Evolutionary conservation across 2,797 vertebrate species (phyloP).

Genomic region (Allobates femoralis): DNA sequence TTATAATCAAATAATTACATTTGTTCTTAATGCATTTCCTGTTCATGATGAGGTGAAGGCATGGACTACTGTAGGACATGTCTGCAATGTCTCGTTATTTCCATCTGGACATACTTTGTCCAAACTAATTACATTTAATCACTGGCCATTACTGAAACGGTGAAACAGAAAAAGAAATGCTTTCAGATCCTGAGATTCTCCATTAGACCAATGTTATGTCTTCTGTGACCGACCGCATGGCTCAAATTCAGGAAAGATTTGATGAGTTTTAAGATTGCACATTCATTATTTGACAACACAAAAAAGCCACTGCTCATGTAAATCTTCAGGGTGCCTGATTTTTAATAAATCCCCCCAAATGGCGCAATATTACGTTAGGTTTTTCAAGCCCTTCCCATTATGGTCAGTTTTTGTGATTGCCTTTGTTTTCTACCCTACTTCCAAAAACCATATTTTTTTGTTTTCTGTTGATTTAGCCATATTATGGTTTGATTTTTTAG

Average conservation of each 20-base stretch:
- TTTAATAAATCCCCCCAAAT: no score
- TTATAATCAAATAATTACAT: slow-evolving; percentile 49
- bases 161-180: neutral
- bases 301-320: neutral
- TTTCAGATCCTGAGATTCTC: neutral
- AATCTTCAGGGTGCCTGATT: no score
- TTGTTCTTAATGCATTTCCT: slow-evolving; percentile 34
- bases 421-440: no score
- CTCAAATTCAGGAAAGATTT: neutral
- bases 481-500: no score
- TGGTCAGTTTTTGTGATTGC: no score
- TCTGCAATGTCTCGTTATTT: neutral
- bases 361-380: no score
- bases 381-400: no score
- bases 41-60: slow-evolving; percentile 33
- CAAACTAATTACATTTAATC: slow-evolving; percentile 7
- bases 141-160: neutral
- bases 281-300: neutral
- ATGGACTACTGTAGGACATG: slow-evolving; percentile 23
- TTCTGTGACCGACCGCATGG: neutral
- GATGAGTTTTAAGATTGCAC: neutral
- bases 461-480: no score
- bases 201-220: neutral
- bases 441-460: no score
- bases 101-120: accelerated